Base-by-base conservation (phyloP, 1,140 invertebrate species). In the Drosophila ambigua region DNA sequence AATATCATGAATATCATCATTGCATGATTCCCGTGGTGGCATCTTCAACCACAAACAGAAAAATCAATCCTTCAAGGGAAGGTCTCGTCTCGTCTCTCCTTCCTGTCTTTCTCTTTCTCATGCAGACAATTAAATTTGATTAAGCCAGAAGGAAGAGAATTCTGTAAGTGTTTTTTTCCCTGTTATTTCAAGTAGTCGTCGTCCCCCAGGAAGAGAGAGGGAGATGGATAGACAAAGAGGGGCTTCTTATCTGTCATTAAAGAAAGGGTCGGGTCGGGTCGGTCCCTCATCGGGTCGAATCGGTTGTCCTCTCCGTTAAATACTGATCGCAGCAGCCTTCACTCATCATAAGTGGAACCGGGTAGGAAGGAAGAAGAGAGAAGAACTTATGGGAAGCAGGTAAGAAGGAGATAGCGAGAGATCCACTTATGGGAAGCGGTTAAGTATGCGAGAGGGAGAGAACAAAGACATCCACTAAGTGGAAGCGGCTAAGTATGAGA, bases 1-100 rank as follows among this genome's bases (percentile, higher is more conserved):
- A 79, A 80, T 79, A 55, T 85, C 77, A 80, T 85, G 72, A 74
- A 84, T 84, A 62, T 84, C 45, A 62, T 84, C 45, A 51, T 59
- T 62, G 53, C 43, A 48, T 49, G 49, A 57, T 53, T 53, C 59
- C 69, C 73, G 7, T 46, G 43, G 41, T 52, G 50, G 54, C 61
- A 59, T 72, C 49, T 57, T 49, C 31, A 50, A 53, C 58, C 13
- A 41, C 51, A 57, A 23, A 65, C 62, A 59, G 50, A 53, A 58
- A 39, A 39, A 39, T 39, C 35, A 39, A 5, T 39, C 35, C 35
- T 39, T 39, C 35, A 39, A 39, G 35, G 11, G 35, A 39, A 39
- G 35, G 20, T 35, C 31, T 35, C 9, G 31, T 13, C 35, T 39
- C 11, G 35, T 39, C 35, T 39, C 35, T 13, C 4, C 35, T 39